phyloP scores from a whole-genome alignment of 2,113 vertebrate species.

The Heterotis niloticus region DNA sequence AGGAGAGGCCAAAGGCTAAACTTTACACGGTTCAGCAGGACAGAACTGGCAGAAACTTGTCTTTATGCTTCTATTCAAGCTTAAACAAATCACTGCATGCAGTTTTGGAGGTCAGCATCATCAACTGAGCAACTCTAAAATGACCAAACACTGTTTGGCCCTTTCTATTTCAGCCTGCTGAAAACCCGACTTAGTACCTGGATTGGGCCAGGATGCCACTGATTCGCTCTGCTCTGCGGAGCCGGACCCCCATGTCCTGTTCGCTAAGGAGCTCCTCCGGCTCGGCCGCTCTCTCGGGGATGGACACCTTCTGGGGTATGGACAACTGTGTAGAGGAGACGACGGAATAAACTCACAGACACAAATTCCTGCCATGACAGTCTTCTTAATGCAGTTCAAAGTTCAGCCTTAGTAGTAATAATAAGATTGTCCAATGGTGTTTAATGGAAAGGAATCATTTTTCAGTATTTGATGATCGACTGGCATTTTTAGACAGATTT shows the following conservation, averaged over 20 bases:
- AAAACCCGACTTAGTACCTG: slow-evolving; percentile 63
- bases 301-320: slow-evolving; percentile 86
- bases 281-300: slow-evolving; percentile 88
- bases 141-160: neutral
- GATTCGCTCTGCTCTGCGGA: slow-evolving; percentile 90
- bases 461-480: too few relatives aligned
- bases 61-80: too few relatives aligned
- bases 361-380: neutral
- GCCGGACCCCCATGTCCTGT: slow-evolving; percentile 84
- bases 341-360: neutral
- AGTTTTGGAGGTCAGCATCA: neutral
- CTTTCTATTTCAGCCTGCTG: neutral
- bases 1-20: too few relatives aligned
- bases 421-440: too few relatives aligned
- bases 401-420: too few relatives aligned
- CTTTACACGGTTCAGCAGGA: too few relatives aligned
- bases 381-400: too few relatives aligned
- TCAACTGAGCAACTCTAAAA: too few relatives aligned
- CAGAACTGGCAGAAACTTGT: too few relatives aligned
- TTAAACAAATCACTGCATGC: too few relatives aligned
- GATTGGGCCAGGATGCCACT: slow-evolving; percentile 89
- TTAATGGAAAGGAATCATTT: too few relatives aligned
- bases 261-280: slow-evolving; percentile 84
- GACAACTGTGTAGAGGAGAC: slow-evolving; percentile 66
- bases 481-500: neutral